These are phyloP conservation scores for Drosophila pseudotalamancana DNA, from an alignment of 2,888 invertebrate genomes.

Conservation along the genomic window DNA sequence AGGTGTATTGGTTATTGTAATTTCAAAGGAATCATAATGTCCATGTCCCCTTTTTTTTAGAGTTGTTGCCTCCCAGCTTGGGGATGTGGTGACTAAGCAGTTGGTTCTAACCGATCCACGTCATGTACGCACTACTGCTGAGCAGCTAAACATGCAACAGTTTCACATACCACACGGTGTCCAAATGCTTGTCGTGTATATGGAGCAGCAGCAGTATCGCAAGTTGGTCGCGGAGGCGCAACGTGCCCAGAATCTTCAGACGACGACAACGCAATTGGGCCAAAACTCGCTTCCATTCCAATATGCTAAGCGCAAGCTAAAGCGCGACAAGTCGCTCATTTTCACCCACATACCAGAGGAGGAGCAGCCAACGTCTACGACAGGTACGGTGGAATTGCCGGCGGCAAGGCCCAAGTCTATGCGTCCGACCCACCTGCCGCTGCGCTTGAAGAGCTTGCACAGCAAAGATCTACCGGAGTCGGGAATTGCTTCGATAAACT, in stretches of 20 bases:
- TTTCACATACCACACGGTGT: slow-evolving; percentile 92
- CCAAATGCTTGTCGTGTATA: slow-evolving; percentile 91
- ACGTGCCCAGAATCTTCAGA: slow-evolving; percentile 83
- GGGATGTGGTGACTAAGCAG: slow-evolving; percentile 90
- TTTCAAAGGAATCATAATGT: background rate
- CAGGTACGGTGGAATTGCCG: slow-evolving; percentile 32
- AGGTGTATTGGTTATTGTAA: slow-evolving; percentile 66
- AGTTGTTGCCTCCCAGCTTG: slow-evolving; percentile 92
- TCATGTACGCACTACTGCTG: slow-evolving; percentile 92
- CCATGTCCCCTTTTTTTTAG: slow-evolving; percentile 85
- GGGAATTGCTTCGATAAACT: slow-evolving; percentile 85
- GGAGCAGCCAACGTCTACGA: slow-evolving; percentile 38
- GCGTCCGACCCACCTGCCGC: slow-evolving; percentile 86
- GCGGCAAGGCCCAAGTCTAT: slow-evolving; percentile 66
- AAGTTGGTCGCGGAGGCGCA: slow-evolving; percentile 85
- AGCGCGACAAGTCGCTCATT: slow-evolving; percentile 91
- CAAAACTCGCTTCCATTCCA: slow-evolving; percentile 78
- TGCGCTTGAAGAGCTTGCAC: slow-evolving; percentile 85
- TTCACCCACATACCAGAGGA: slow-evolving; percentile 94
- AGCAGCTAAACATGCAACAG: slow-evolving; percentile 86
- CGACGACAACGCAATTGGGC: slow-evolving; percentile 70
- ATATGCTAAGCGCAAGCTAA: slow-evolving; percentile 86
- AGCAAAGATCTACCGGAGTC: slow-evolving; percentile 83
- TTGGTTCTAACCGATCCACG: slow-evolving; percentile 93
- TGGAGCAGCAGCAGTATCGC: slow-evolving; percentile 87